phyloP scores from a whole-genome alignment of 2,888 invertebrate genomes.

The Liopterus haemorrhoidalis region DNA sequence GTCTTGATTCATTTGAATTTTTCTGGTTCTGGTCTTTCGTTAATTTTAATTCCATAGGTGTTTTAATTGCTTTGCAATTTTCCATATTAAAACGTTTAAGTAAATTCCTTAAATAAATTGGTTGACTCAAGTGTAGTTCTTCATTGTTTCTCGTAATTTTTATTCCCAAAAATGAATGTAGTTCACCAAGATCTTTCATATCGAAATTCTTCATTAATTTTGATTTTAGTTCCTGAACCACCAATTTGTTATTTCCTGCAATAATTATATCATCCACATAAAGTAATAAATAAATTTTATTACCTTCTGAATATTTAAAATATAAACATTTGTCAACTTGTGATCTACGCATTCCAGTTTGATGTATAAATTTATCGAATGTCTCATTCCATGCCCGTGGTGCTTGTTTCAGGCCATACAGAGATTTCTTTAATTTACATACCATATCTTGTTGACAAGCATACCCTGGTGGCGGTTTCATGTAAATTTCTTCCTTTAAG shows the following conservation, averaged over 20 bases:
- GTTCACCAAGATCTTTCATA: constrained; percentile 31
- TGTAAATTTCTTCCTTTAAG: constrained; percentile 20
- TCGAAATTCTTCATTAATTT: constrained; percentile 26
- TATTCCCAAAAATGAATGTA: constrained; percentile 33
- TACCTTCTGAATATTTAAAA: constrained; percentile 1
- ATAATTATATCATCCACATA: constrained; percentile 23
- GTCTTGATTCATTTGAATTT: too few relatives aligned
- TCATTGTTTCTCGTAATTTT: constrained; percentile 28
- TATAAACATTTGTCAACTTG: constrained; percentile 19
- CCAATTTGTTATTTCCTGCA: constrained; percentile 14
- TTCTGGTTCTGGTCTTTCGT: too few relatives aligned
- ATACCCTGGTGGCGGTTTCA: constrained; percentile 16
- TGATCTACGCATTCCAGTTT: constrained; percentile 12
- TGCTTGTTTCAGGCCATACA: constrained; percentile 26
- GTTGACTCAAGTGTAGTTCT: constrained; percentile 26
- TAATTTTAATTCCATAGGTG: constrained; percentile 31
- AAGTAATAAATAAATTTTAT: constrained; percentile 10
- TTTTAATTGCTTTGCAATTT: constrained; percentile 27
- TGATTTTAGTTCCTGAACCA: constrained; percentile 22
- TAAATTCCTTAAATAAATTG: constrained; percentile 29
- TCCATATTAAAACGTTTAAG: constrained; percentile 31
- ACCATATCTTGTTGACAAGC: background rate
- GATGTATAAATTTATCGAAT: constrained; percentile 12
- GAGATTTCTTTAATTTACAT: constrained; percentile 20
- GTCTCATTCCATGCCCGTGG: constrained; percentile 20